Percentiles rank a stretch among this genome's conserved stretches.
These are phyloP conservation scores for Tipula lateralis DNA, from an alignment of 2,888 invertebrate species.

Conservation along the genomic window DNA sequence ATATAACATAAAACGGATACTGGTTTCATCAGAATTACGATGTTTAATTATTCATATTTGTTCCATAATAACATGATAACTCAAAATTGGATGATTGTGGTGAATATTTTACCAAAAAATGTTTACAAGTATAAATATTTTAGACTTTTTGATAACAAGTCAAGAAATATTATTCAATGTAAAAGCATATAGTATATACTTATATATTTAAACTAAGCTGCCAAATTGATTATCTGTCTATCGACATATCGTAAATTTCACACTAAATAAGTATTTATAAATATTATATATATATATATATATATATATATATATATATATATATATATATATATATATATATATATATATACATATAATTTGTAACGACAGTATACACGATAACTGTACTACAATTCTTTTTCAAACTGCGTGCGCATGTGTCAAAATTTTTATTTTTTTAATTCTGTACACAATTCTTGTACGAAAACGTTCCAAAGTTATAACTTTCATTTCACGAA, in stretches of 20 bases:
- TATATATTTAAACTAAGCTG: no score
- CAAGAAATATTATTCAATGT: no score
- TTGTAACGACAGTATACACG: background rate
- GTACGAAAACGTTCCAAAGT: background rate
- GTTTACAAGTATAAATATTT: background rate
- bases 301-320: no score
- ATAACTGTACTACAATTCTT: background rate
- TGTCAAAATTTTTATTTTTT: background rate
- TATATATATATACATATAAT: background rate
- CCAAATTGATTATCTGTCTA: background rate
- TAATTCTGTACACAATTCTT: background rate
- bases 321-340: background rate
- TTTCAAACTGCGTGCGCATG: background rate
- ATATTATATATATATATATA: no score
- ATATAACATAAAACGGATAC: background rate
- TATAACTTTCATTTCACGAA: background rate
- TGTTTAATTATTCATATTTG: background rate
- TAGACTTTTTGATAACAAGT: no score
- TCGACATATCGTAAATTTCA: no score
- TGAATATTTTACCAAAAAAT: background rate
- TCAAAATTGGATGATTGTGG: background rate
- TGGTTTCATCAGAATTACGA: background rate
- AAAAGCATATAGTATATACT: no score
- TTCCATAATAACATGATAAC: background rate
- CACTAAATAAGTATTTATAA: no score